A percentile compares a stretch with the other conserved stretches of the same genome.
These are phyloP conservation scores for Perodicticus potto DNA, from an alignment of 2,797 vertebrate genomes.

Conservation along the genomic window DNA sequence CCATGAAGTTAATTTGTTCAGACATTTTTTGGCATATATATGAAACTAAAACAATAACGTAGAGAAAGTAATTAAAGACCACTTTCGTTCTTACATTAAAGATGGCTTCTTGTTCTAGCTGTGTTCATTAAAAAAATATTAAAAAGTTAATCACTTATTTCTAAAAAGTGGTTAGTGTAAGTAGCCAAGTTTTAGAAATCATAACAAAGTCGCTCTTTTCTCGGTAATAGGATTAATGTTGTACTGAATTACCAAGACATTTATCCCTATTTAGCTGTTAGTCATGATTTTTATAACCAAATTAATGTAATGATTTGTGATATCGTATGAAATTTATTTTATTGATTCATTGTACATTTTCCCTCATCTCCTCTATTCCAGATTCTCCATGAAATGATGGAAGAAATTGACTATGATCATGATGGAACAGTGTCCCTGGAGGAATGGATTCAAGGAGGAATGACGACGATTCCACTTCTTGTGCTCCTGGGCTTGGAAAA, in stretches of 20 bases:
- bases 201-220: neutral
- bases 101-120: neutral
- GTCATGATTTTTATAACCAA: neutral
- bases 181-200: neutral
- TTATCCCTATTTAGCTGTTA: neutral
- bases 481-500: slow-evolving; percentile 96
- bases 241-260: neutral
- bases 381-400: slow-evolving; percentile 99
- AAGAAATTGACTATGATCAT: slow-evolving; percentile 96
- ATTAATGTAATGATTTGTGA: neutral
- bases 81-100: slow-evolving; percentile 65
- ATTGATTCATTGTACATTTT: neutral
- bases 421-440: slow-evolving; percentile 96
- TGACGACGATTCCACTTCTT: slow-evolving; percentile 97
- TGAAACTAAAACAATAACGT: slow-evolving; percentile 60
- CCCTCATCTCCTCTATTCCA: slow-evolving; percentile 71
- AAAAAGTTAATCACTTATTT: slow-evolving; percentile 33
- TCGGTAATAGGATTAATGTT: neutral
- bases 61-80: slow-evolving; percentile 66
- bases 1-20: slow-evolving; percentile 75
- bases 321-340: neutral
- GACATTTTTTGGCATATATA: slow-evolving; percentile 74
- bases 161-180: neutral
- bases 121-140: neutral
- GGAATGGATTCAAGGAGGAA: slow-evolving; percentile 98